These are phyloP conservation scores for Cheiracanthium punctorium DNA, from an alignment of 2,888 invertebrate species.

Conservation along the genomic window DNA sequence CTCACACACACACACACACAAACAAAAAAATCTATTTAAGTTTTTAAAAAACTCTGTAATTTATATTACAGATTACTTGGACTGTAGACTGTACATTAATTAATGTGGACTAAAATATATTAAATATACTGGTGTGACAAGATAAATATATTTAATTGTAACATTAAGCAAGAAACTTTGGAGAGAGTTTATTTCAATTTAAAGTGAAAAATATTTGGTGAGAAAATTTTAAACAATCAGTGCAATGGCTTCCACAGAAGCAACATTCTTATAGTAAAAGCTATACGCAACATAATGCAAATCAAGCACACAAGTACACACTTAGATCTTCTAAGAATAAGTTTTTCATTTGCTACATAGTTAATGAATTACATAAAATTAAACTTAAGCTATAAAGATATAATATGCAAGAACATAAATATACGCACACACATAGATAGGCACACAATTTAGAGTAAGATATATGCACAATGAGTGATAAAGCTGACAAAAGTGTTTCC, in stretches of 20 bases:
- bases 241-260: neutral
- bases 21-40: no score
- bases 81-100: no score
- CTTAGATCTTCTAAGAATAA: neutral
- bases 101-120: no score
- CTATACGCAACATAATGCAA: neutral
- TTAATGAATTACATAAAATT: neutral
- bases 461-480: neutral
- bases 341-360: neutral
- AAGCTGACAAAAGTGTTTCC: slow-evolving; percentile 9
- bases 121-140: no score
- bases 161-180: no score
- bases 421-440: neutral
- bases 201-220: no score
- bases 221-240: no score
- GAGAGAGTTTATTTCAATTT: no score
- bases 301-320: slow-evolving; percentile 1
- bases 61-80: no score
- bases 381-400: neutral
- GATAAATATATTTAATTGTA: no score
- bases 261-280: neutral
- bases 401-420: neutral
- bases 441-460: neutral
- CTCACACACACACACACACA: no score
- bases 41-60: no score